These are phyloP conservation scores for Geopemphigus sp. DNA, from an alignment of 1,140 invertebrate species.

Conservation along the genomic window DNA sequence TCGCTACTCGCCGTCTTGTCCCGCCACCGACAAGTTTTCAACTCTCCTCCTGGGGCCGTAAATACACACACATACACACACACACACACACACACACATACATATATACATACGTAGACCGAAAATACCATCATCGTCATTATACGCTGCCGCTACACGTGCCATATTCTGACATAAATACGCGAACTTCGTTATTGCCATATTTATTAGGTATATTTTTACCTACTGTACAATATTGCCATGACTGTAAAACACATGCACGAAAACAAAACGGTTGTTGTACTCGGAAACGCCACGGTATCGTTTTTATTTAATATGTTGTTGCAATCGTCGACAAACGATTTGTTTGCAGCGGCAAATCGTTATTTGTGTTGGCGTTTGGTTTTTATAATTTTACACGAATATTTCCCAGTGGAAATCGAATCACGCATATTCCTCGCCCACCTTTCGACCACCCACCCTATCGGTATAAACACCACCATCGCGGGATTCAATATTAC, in stretches of 20 bases:
- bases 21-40: neutral
- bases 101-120: too few relatives aligned
- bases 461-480: neutral
- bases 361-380: slow-evolving; percentile 7
- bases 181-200: neutral
- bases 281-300: too few relatives aligned
- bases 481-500: too few relatives aligned
- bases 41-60: neutral
- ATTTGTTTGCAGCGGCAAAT: neutral
- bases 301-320: neutral
- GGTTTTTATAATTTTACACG: neutral
- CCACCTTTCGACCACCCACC: neutral
- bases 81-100: too few relatives aligned
- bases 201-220: neutral
- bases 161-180: too few relatives aligned
- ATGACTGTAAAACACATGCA: too few relatives aligned
- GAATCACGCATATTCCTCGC: slow-evolving; percentile 11
- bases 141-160: too few relatives aligned
- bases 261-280: too few relatives aligned
- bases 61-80: too few relatives aligned
- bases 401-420: slow-evolving; percentile 17
- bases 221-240: neutral
- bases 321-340: neutral
- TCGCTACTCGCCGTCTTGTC: neutral
- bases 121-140: neutral